A percentile compares a stretch with the other conserved stretches of the same genome.
Conservation (phyloP, 1,140 invertebrate species). For the Macrobrachium nipponense region DNA sequence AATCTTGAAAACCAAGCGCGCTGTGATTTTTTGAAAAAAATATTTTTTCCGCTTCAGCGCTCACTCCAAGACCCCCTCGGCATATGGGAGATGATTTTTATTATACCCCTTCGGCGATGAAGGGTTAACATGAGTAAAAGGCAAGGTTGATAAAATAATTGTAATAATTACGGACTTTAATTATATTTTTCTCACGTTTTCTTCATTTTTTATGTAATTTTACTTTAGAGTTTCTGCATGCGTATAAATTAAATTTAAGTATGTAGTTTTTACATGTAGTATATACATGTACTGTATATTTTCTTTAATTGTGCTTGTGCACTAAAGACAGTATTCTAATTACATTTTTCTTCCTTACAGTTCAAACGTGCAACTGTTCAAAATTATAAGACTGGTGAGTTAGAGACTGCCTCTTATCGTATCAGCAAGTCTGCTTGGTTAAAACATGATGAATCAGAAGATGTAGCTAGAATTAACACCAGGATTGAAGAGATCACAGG, state of each 20-base stretch:
- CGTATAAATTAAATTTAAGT: background rate
- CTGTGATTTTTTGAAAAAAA: too few species aligned
- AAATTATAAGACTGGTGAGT: constrained; percentile 91
- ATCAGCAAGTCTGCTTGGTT: constrained; percentile 99
- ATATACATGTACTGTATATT: background rate
- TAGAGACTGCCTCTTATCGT: constrained; percentile 93
- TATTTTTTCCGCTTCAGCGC: too few species aligned
- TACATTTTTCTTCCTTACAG: constrained; percentile 69
- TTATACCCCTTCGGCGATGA: too few species aligned
- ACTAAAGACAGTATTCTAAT: background rate
- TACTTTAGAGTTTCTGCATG: background rate
- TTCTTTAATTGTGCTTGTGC: background rate
- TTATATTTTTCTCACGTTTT: background rate
- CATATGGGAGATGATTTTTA: too few species aligned
- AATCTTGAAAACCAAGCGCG: too few species aligned
- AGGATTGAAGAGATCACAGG: constrained; percentile 67
- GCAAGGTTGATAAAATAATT: too few species aligned
- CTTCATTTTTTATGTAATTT: too few species aligned
- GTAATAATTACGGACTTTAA: too few species aligned
- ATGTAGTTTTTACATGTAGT: constrained; percentile 45
- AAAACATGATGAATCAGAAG: constrained; percentile 82
- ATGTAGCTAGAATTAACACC: constrained; percentile 80
- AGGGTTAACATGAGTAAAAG: too few species aligned
- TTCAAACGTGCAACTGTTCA: constrained; percentile 96
- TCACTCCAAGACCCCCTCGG: too few species aligned